These are phyloP conservation scores for Oedothorax gibbosus DNA, from an alignment of 1,140 invertebrate species.

Conservation along the genomic window DNA sequence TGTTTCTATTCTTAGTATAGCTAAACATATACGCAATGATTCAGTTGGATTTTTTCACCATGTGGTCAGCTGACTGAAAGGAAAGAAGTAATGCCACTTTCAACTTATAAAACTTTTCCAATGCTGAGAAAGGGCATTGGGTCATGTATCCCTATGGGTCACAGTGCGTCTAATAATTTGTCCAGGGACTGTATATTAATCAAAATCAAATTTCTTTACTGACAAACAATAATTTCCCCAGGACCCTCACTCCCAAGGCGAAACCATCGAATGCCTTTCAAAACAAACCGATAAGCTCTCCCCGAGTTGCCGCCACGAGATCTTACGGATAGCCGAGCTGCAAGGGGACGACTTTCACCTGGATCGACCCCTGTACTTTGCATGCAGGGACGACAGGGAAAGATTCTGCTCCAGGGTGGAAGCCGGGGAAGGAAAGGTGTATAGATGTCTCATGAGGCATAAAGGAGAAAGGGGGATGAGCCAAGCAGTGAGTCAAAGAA, in stretches of 20 bases:
- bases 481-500: conserved; percentile 67
- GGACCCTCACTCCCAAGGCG: conserved; percentile 78
- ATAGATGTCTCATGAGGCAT: conserved; percentile 91
- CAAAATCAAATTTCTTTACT: background rate
- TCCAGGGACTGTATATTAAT: background rate
- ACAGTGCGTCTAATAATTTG: no score
- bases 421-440: conserved; percentile 80
- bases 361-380: conserved; percentile 89
- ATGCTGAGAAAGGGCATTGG: no score
- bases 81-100: no score
- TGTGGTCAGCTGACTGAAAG: no score
- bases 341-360: conserved; percentile 89
- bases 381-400: conserved; percentile 87
- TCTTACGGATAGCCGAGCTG: conserved; percentile 86
- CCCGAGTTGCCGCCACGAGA: conserved; percentile 79
- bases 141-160: no score
- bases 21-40: no score
- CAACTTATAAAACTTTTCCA: no score
- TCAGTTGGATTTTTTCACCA: no score
- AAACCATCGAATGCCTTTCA: conserved; percentile 88
- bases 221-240: conserved; percentile 52
- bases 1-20: no score
- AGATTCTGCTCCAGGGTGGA: conserved; percentile 71
- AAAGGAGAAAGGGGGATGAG: conserved; percentile 80
- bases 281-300: conserved; percentile 73